Base-by-base conservation (phyloP, 2,113 vertebrate species). In the Brachypodius melanocephalos region DNA sequence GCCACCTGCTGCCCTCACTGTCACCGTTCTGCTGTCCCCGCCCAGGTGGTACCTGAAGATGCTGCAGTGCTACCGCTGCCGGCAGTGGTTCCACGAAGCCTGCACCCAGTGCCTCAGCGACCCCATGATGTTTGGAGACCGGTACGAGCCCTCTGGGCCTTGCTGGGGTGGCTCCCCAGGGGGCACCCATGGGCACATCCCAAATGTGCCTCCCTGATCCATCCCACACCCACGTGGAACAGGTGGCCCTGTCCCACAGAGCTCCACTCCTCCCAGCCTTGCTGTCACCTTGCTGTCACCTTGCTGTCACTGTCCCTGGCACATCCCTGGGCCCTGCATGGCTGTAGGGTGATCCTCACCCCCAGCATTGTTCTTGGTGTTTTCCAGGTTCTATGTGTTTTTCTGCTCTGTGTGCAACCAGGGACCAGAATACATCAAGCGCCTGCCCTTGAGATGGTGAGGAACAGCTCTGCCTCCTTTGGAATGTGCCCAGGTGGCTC, bases 51-150 rank as follows among this genome's bases (percentile, higher is more conserved):
- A 99, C 96, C 98, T 99, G 95, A 98, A 99, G 98, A 99, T 99
- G 99, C 97, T 99, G 94, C 99, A 99, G 95, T 99, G 99, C 76
- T 98, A 98, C 95, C 97, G 97, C 55, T 99, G 99, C 96, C 97
- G 98, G 68, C 99, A 99, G 97, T 99, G 99, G 99, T 99, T 99
- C 95, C 99, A 99, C 1, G 99, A 99, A 85, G 99, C 99, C n/a
- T 99, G 99, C 49, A 99, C 98, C 7, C 99, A 99, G 97, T 99
- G 99, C 97, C 98, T 99, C 81, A 99, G 98, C 3, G 98, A 99
- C 73, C 97, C 98, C 93, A 99, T 99, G 99, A 98, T 99, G 98
- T 99, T 99, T 1, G 99, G 99, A 77, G 99, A 99, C 97, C 97
- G 99, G 99, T 99, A 97, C 0, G 97, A 96, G 66, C 76, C 82